Evolutionary conservation across 1,140 invertebrate genomes (phyloP).

Genomic region (Drosophila takahashii): DNA sequence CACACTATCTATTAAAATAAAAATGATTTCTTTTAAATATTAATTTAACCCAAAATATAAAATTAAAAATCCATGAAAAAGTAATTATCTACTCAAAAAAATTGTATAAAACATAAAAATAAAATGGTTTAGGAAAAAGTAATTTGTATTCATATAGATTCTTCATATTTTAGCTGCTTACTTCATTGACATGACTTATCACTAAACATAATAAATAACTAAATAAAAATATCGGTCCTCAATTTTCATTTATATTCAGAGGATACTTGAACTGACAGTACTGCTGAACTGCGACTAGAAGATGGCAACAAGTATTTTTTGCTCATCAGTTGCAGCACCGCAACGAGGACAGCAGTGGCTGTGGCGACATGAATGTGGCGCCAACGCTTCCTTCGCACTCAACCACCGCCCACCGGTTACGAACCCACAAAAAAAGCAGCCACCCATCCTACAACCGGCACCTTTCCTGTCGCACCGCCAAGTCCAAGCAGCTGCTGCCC

Average conservation of each 20-base stretch:
- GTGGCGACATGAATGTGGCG: slow-evolving; percentile 51
- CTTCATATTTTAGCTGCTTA: neutral
- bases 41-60: neutral
- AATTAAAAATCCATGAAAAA: neutral
- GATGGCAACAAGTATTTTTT: slow-evolving; percentile 65
- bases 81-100: too few species aligned
- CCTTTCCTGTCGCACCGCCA: slow-evolving; percentile 14
- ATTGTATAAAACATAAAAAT: neutral
- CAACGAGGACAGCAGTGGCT: slow-evolving; percentile 26
- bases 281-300: neutral
- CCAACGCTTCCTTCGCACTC: slow-evolving; percentile 53
- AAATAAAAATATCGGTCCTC: neutral
- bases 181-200: neutral
- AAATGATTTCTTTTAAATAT: too few species aligned
- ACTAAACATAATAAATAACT: neutral
- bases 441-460: neutral
- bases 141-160: neutral
- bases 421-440: neutral
- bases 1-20: too few species aligned
- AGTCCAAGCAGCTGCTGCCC: slow-evolving; percentile 66
- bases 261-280: neutral
- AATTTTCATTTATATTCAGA: neutral
- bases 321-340: slow-evolving; percentile 22
- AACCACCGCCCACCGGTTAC: slow-evolving; percentile 14
- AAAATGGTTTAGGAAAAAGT: too few species aligned